Percentiles rank a stretch among this genome's conserved stretches.
Evolutionary conservation across 2,888 invertebrate genomes (phyloP).

Genomic region (Harpagoxenus sublaevis): DNA sequence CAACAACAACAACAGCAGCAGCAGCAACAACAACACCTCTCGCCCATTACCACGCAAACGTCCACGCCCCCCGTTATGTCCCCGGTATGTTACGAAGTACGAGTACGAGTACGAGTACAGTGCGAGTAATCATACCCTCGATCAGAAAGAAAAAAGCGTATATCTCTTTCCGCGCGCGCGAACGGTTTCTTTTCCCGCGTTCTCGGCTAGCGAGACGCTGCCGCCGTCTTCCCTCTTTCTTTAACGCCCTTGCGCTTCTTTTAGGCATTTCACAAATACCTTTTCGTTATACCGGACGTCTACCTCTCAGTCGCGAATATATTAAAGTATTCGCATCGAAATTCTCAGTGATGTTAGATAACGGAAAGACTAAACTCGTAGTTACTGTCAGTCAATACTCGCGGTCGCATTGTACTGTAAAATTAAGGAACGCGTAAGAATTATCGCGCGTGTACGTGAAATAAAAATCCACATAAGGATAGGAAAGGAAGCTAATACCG

Average conservation of each 20-base stretch:
- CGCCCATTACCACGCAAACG: conserved; percentile 84
- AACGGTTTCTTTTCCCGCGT: conserved; percentile 19
- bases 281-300: neutral
- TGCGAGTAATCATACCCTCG: neutral
- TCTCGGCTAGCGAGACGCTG: neutral
- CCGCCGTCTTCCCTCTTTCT: neutral
- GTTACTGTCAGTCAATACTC: neutral
- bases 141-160: neutral
- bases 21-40: conserved; percentile 86
- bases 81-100: conserved; percentile 82
- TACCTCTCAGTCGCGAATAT: neutral
- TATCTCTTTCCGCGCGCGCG: conserved; percentile 5
- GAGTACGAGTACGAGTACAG: conserved; percentile 10
- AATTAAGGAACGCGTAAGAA: neutral
- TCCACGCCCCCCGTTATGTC: conserved; percentile 85
- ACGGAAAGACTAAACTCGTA: neutral
- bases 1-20: conserved; percentile 84
- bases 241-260: neutral
- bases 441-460: neutral
- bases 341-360: neutral
- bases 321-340: neutral
- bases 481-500: neutral
- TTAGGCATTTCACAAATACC: neutral
- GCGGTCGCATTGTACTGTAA: neutral
- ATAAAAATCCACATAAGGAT: neutral